A percentile compares a stretch with the other conserved stretches of the same genome.
Conservation (phyloP, 2,797 vertebrate species). For the Rhynchonycteris naso region DNA sequence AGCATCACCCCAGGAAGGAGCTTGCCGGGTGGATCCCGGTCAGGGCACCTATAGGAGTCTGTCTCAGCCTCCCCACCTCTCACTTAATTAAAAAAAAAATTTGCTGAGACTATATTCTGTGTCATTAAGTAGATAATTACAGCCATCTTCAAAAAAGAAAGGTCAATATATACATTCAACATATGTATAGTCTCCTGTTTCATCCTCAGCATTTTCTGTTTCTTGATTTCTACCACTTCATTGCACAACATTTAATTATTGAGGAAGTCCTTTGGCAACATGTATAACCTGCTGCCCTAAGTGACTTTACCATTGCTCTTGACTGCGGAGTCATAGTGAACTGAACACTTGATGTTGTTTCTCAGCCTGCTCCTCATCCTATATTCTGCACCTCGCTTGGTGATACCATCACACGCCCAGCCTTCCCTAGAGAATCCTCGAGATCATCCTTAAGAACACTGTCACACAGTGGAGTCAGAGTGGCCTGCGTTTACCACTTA, state of each 20-base stretch:
- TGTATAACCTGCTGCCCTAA: conserved; percentile 41
- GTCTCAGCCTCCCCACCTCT: too few relatives aligned
- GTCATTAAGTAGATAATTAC: conserved; percentile 47
- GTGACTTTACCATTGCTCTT: conserved; percentile 18
- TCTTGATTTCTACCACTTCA: conserved; percentile 32
- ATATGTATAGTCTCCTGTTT: neutral
- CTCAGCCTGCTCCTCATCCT: neutral
- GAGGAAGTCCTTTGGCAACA: conserved; percentile 22
- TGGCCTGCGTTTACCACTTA: neutral
- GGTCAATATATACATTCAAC: neutral
- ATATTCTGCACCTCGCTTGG: neutral
- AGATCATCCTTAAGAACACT: neutral
- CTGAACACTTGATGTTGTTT: neutral
- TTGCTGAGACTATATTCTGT: conserved; percentile 34
- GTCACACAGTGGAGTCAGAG: neutral
- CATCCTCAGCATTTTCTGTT: conserved; percentile 31
- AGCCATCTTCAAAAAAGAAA: conserved; percentile 54
- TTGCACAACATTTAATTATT: conserved; percentile 31
- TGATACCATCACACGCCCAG: neutral
- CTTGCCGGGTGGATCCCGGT: too few relatives aligned
- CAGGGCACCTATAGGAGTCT: too few relatives aligned
- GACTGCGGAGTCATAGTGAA: neutral
- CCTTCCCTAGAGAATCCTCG: neutral
- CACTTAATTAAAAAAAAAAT: too few relatives aligned
- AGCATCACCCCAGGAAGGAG: too few relatives aligned